Conservation (phyloP, 2,888 invertebrate species). For the Mimachlamys varia region DNA sequence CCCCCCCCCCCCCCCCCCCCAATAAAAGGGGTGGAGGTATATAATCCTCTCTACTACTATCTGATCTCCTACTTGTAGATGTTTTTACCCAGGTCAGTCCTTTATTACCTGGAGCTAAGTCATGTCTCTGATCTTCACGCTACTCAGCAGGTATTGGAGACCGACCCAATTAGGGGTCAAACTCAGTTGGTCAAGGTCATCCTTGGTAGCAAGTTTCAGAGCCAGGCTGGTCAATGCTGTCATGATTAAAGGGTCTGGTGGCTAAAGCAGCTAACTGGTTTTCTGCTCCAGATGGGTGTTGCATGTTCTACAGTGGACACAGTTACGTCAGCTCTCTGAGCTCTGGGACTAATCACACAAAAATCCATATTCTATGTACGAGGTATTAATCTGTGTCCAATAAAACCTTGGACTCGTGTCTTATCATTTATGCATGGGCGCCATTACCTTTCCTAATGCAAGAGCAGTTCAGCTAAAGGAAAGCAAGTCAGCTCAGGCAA, state of each 20-base stretch:
- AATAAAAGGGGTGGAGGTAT: no score
- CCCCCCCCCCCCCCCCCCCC: no score
- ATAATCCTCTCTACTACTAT: no score
- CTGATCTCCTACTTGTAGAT: no score
- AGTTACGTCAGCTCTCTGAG: neutral
- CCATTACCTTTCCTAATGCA: neutral
- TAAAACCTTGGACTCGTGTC: neutral
- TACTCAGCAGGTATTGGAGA: no score
- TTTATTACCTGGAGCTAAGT: no score
- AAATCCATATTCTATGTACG: neutral
- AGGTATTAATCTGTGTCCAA: neutral
- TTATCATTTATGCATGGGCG: conserved; percentile 28
- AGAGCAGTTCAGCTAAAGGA: neutral
- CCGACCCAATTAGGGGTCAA: neutral
- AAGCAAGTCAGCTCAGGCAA: neutral
- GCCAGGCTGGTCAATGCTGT: neutral
- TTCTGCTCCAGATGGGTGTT: neutral
- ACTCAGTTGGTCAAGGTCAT: neutral
- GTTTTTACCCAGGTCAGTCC: no score
- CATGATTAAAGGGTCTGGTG: neutral
- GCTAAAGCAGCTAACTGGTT: neutral
- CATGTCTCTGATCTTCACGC: no score
- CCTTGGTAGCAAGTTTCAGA: neutral
- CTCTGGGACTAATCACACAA: neutral
- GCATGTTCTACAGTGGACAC: neutral